phyloP scores from a whole-genome alignment of 2,888 invertebrate species.

The Pemphredon lugubris region DNA sequence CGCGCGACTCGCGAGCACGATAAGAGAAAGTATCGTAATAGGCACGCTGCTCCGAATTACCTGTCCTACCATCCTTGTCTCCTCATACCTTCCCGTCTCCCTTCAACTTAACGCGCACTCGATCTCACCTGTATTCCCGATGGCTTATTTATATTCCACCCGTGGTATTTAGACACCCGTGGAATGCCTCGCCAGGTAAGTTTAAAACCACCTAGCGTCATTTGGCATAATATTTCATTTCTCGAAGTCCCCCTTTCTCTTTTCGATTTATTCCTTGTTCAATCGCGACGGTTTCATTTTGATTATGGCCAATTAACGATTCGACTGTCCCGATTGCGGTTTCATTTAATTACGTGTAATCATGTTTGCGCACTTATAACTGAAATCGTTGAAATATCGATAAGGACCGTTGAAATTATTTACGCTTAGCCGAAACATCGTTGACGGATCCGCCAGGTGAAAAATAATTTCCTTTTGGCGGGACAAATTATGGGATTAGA shows the following conservation, averaged over 20 bases:
- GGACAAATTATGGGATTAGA: too few species aligned
- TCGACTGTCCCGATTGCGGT: too few species aligned
- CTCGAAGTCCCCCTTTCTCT: conserved; percentile 17
- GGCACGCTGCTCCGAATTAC: conserved; percentile 1
- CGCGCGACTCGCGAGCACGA: neutral
- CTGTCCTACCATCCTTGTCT: neutral
- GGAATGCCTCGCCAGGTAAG: neutral
- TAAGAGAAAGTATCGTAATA: conserved; percentile 14
- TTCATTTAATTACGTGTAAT: too few species aligned
- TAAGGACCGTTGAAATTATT: too few species aligned
- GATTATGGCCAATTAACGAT: too few species aligned
- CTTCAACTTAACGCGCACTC: neutral
- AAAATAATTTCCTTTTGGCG: too few species aligned
- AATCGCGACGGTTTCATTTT: neutral
- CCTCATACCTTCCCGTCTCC: conserved; percentile 2
- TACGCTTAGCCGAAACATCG: too few species aligned
- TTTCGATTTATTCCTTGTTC: neutral
- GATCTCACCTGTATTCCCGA: neutral
- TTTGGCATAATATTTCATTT: neutral
- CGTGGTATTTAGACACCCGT: conserved; percentile 6
- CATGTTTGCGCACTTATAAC: too few species aligned
- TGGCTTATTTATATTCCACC: conserved; percentile 37
- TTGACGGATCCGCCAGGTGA: too few species aligned
- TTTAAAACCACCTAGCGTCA: too few species aligned
- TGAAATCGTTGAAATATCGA: too few species aligned